phyloP scores from a whole-genome alignment of 2,113 vertebrate species.

The Ginglymostoma cirratum region DNA sequence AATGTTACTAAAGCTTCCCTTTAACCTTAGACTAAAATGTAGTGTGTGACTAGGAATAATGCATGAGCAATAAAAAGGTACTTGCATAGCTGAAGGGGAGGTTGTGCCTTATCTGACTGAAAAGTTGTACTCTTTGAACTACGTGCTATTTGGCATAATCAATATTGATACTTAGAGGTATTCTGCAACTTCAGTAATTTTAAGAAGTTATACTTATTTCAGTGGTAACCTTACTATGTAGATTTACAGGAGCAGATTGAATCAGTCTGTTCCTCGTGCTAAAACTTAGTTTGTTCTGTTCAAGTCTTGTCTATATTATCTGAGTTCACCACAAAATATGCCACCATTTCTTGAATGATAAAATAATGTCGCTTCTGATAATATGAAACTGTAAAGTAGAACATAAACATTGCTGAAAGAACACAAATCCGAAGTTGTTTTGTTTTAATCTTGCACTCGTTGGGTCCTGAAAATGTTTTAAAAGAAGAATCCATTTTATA shows the following conservation, averaged over 20 bases:
- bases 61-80: neutral
- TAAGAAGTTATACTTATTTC: neutral
- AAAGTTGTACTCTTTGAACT: neutral
- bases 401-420: neutral
- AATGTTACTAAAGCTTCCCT: neutral
- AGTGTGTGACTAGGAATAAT: neutral
- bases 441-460: too few species aligned
- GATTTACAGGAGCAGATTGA: neutral
- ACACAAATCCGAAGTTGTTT: too few species aligned
- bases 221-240: neutral
- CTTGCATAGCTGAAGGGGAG: neutral
- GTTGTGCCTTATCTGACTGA: neutral
- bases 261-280: neutral
- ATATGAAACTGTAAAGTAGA: neutral
- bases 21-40: neutral
- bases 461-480: too few species aligned
- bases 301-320: neutral
- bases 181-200: neutral
- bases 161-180: neutral
- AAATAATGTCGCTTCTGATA: neutral
- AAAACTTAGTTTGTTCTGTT: neutral
- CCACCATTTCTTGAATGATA: neutral
- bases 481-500: too few species aligned
- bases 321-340: neutral
- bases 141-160: neutral